Evolutionary conservation across 1,140 invertebrate genomes (phyloP).

Genomic region (Drosophila tani): DNA sequence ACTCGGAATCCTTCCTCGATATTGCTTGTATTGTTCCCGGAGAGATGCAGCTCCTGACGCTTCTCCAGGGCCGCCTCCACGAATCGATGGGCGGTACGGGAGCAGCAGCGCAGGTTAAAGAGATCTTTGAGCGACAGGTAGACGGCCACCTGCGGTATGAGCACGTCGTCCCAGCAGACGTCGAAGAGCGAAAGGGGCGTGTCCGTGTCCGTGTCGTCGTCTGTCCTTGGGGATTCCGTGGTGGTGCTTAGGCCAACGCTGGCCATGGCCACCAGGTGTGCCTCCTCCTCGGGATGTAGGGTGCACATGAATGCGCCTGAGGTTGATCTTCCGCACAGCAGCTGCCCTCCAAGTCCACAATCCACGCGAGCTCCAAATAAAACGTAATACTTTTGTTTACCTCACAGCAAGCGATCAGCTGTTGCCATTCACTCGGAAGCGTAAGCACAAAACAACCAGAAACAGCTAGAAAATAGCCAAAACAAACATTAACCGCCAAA

Average conservation of each 20-base stretch:
- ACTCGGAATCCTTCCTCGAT: conserved; percentile 84
- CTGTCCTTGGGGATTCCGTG: conserved; percentile 19
- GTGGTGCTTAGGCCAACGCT: conserved; percentile 6
- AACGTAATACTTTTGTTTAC: conserved; percentile 38
- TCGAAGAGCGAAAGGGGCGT: conserved; percentile 84
- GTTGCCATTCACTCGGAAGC: not conserved
- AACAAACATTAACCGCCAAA: not conserved
- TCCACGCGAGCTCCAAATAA: conserved; percentile 1
- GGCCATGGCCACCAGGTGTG: conserved; percentile 61
- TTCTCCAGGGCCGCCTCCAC: conserved; percentile 62
- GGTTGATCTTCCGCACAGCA: conserved; percentile 35
- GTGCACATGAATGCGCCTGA: conserved; percentile 57
- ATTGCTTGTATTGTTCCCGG: conserved; percentile 67
- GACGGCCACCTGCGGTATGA: conserved; percentile 85
- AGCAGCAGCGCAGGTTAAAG: conserved; percentile 87
- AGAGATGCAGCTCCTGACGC: conserved; percentile 62
- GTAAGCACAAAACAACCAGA: not conserved
- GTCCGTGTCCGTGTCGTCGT: not conserved
- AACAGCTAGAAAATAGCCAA: not conserved
- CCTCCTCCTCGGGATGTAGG: conserved; percentile 67
- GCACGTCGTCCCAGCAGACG: conserved; percentile 87
- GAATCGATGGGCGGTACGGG: conserved; percentile 78
- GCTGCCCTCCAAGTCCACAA: not conserved
- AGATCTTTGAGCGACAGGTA: conserved; percentile 86
- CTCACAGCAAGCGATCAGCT: conserved; percentile 11